A percentile compares a stretch with the other conserved stretches of the same genome.
Conservation (phyloP, 2,113 vertebrate species). For the Oxygymnocypris stewartii region DNA sequence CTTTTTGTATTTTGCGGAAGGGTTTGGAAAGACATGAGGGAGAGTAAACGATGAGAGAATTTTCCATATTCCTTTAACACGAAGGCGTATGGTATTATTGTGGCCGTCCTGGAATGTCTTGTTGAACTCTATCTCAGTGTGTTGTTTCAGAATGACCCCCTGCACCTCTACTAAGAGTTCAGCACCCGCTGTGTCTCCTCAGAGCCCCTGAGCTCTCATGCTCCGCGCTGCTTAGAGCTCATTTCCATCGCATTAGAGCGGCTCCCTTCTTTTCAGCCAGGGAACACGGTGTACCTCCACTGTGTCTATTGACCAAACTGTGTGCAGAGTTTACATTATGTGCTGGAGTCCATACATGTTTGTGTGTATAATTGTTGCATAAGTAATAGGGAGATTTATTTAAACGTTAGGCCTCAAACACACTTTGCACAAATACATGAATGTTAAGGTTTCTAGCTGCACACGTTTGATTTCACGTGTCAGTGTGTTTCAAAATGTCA, state of each 20-base stretch:
- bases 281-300: slow-evolving; percentile 36
- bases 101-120: slow-evolving; percentile 53
- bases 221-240: slow-evolving; percentile 65
- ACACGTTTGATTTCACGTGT: background rate
- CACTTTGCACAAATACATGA: background rate
- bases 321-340: background rate
- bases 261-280: slow-evolving; percentile 35
- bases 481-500: background rate
- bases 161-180: slow-evolving; percentile 26
- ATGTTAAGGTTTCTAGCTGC: background rate
- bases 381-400: background rate
- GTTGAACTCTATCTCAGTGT: slow-evolving; percentile 44
- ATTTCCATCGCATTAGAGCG: slow-evolving; percentile 47
- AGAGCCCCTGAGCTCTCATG: slow-evolving; percentile 60
- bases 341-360: background rate
- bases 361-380: background rate
- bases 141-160: slow-evolving; percentile 41
- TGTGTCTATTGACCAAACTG: background rate
- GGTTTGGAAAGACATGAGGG: slow-evolving; percentile 3
- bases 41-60: background rate
- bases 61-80: slow-evolving; percentile 58
- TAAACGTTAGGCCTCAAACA: background rate
- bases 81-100: slow-evolving; percentile 65
- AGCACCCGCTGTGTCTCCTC: slow-evolving; percentile 58
- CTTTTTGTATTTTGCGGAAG: background rate